Evolutionary conservation across 2,888 invertebrate species (phyloP).

Genomic region (Scrobipalpa costella): DNA sequence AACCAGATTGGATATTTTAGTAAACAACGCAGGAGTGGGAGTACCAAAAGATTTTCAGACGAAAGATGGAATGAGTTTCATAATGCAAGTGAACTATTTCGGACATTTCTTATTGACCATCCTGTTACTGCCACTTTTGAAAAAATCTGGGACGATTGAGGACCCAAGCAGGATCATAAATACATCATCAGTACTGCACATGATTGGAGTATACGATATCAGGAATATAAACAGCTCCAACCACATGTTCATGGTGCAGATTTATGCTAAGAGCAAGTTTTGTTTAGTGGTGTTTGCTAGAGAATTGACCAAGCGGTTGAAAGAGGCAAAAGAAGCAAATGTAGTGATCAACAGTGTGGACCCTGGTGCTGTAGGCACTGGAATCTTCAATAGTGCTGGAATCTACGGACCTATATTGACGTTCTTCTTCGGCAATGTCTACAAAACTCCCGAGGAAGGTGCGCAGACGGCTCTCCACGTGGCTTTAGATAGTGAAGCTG

Average conservation of each 20-base stretch:
- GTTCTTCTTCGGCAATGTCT: conserved; percentile 83
- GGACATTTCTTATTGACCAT: conserved; percentile 96
- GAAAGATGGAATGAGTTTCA: conserved; percentile 91
- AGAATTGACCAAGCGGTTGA: conserved; percentile 85
- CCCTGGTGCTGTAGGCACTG: conserved; percentile 91
- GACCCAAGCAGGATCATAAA: conserved; percentile 88
- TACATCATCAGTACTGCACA: conserved; percentile 89
- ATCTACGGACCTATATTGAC: conserved; percentile 69
- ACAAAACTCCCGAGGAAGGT: conserved; percentile 89
- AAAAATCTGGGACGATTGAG: conserved; percentile 73
- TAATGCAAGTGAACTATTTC: conserved; percentile 96
- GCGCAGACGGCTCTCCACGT: conserved; percentile 89
- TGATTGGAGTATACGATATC: conserved; percentile 84
- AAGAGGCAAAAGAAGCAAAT: conserved; percentile 78
- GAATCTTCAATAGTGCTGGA: conserved; percentile 82
- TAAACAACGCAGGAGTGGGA: conserved; percentile 94
- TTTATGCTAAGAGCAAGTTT: conserved; percentile 85
- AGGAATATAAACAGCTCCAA: conserved; percentile 84
- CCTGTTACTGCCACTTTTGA: conserved; percentile 89
- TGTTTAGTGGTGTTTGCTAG: conserved; percentile 86
- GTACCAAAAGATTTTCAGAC: conserved; percentile 81
- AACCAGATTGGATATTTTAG: conserved; percentile 87
- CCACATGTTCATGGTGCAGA: conserved; percentile 67
- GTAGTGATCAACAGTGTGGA: conserved; percentile 90
- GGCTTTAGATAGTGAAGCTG: conserved; percentile 87